Conservation (phyloP, 2,888 invertebrate genomes). For the Perizoma affinitatum region DNA sequence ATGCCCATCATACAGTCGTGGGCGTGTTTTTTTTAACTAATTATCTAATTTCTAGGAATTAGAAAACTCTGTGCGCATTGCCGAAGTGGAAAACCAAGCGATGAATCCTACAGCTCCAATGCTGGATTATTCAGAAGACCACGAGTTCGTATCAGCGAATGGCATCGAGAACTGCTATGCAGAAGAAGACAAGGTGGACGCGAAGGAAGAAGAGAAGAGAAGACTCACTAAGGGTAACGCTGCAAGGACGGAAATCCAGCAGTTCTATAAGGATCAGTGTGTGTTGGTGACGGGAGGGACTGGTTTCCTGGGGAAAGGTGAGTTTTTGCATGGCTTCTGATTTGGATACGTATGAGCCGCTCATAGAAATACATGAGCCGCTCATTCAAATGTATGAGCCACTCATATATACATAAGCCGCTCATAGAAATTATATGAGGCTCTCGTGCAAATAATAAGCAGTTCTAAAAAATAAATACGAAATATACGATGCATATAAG, state of each 20-base stretch:
- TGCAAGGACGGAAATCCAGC: constrained; percentile 64
- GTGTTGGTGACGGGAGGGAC: constrained; percentile 79
- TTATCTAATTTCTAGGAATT: constrained; percentile 56
- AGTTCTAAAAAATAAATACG: no score
- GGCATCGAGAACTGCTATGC: constrained; percentile 77
- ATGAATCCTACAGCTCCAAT: constrained; percentile 74
- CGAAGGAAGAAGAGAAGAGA: constrained; percentile 75
- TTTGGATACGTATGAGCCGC: no score
- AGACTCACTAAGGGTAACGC: constrained; percentile 75
- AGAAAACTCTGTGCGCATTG: constrained; percentile 64
- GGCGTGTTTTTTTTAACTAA: no score
- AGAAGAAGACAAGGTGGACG: constrained; percentile 72
- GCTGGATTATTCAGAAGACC: constrained; percentile 80
- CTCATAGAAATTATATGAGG: no score
- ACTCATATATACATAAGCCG: no score
- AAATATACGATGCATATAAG: no score
- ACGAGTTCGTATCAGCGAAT: constrained; percentile 78
- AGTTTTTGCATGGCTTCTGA: constrained; percentile 44
- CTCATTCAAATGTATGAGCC: no score
- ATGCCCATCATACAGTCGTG: no score
- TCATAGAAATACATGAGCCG: no score
- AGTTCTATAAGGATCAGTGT: constrained; percentile 73
- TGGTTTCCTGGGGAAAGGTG: constrained; percentile 80
- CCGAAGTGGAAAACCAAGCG: constrained; percentile 66
- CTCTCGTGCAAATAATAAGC: no score